These are phyloP conservation scores for Tyrophagus putrescentiae DNA, from an alignment of 1,140 invertebrate genomes.

Conservation along the genomic window DNA sequence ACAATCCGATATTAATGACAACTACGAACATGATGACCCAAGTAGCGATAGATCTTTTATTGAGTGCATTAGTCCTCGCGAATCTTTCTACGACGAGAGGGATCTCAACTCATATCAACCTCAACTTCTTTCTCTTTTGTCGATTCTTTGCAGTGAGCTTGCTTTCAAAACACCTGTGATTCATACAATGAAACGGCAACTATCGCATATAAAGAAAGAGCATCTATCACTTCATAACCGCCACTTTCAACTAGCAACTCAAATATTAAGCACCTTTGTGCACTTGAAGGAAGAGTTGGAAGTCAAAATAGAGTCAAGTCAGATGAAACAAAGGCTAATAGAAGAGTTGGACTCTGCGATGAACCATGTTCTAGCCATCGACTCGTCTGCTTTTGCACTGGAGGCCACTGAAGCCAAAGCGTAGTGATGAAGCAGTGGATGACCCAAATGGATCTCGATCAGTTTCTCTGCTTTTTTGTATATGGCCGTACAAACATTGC, in stretches of 20 bases:
- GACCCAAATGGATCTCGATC: no score
- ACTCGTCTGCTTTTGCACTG: no score
- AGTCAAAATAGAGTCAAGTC: neutral
- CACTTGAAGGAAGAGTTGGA: neutral
- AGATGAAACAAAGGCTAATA: no score
- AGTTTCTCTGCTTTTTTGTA: no score
- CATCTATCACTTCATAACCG: slow-evolving; percentile 1
- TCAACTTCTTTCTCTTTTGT: neutral
- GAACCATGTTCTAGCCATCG: no score
- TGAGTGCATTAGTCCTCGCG: neutral
- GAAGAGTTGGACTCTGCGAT: no score
- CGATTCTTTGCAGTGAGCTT: neutral
- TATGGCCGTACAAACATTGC: no score
- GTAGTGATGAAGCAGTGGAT: no score
- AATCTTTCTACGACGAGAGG: neutral
- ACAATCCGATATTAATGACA: slow-evolving; percentile 7
- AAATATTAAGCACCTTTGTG: neutral
- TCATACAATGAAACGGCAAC: neutral
- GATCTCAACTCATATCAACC: neutral
- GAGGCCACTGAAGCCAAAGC: no score
- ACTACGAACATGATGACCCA: neutral
- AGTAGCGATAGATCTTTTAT: neutral
- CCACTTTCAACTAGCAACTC: neutral
- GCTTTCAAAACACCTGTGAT: neutral
- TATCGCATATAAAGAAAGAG: neutral